A percentile compares a stretch with the other conserved stretches of the same genome.
Conservation (phyloP, 2,113 vertebrate species). For the Saguinus imperator region DNA sequence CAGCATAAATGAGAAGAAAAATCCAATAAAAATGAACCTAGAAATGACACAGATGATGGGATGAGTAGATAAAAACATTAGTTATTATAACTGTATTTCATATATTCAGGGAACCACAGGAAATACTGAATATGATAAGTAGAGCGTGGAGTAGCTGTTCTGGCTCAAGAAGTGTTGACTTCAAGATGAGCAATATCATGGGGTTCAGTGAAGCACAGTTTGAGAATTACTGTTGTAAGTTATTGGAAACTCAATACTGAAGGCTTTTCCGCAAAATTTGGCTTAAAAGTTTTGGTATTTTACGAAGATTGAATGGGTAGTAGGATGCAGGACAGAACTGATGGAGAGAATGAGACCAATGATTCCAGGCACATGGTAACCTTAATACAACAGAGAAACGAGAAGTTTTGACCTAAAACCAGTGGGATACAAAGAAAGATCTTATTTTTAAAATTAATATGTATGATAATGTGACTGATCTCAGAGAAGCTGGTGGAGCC, state of each 20-base stretch:
- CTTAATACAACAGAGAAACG: not conserved
- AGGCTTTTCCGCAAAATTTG: slow-evolving; percentile 1
- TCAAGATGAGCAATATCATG: not conserved
- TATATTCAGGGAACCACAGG: not conserved
- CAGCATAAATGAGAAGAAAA: not conserved
- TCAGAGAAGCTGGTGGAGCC: too few relatives aligned
- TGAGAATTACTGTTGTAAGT: not conserved
- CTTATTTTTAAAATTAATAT: not conserved
- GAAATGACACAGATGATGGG: not conserved
- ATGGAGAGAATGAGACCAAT: not conserved
- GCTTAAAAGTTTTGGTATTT: slow-evolving; percentile 19
- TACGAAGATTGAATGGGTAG: not conserved
- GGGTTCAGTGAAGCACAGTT: not conserved
- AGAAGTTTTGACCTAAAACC: not conserved
- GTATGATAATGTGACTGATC: too few relatives aligned
- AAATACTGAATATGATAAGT: not conserved
- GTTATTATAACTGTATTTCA: not conserved
- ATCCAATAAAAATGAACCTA: not conserved
- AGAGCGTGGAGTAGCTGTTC: not conserved
- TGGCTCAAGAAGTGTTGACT: not conserved
- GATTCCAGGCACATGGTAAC: not conserved
- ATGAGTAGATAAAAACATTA: not conserved
- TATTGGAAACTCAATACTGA: not conserved
- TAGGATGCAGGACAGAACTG: not conserved
- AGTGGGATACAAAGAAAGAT: not conserved